These are phyloP conservation scores for Halisarca cf. caerulea DNA, from an alignment of 37 sponge, comb jelly and placozoan species.

Conservation along the genomic window DNA sequence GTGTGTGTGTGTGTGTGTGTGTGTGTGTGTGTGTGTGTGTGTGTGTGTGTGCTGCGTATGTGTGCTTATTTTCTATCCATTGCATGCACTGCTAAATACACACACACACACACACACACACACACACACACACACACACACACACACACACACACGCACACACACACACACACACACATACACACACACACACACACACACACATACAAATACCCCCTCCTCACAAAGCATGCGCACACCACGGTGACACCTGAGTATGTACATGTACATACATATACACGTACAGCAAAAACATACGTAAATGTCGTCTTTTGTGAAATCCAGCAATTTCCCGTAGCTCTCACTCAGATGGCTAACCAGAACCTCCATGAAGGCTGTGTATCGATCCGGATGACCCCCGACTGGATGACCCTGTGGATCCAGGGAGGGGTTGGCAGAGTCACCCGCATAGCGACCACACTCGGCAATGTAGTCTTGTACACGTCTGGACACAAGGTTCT, in stretches of 20 bases:
- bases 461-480: neutral
- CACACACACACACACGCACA: neutral
- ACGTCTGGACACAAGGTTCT: neutral
- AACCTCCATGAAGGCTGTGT: neutral
- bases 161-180: neutral
- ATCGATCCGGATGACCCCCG: conserved; percentile 3
- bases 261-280: neutral
- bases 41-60: no score
- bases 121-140: conserved; percentile 1
- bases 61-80: no score
- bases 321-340: neutral
- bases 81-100: neutral
- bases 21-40: no score
- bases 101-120: neutral
- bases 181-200: neutral
- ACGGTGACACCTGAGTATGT: neutral
- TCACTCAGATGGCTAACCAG: neutral
- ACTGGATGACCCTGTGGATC: neutral
- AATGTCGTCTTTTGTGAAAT: neutral
- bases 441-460: neutral
- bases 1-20: no score
- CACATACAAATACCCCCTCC: neutral
- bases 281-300: neutral
- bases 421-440: neutral
- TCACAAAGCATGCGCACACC: neutral